A percentile compares a stretch with the other conserved stretches of the same genome.
These are phyloP conservation scores for Ethmia dodecea DNA, from an alignment of 2,888 invertebrate genomes.

Conservation along the genomic window DNA sequence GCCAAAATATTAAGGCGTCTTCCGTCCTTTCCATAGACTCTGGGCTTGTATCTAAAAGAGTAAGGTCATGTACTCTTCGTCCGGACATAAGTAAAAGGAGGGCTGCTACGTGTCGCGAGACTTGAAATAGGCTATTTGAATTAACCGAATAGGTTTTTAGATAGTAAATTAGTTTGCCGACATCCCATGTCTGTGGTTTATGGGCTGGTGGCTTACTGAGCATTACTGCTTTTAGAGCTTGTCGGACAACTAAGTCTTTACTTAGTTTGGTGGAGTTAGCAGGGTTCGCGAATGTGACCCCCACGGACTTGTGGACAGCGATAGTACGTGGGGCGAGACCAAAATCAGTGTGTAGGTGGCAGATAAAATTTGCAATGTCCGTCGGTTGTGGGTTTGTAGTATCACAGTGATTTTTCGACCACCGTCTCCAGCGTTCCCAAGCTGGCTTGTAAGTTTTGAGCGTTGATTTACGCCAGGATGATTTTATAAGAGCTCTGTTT, in stretches of 20 bases:
- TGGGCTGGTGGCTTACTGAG: not conserved
- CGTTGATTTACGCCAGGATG: slow-evolving; percentile 17
- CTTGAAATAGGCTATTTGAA: no score
- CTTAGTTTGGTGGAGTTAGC: not conserved
- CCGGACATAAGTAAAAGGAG: no score
- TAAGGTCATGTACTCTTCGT: no score
- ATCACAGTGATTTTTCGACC: slow-evolving; percentile 1
- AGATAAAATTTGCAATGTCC: slow-evolving; percentile 3
- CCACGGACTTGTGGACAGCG: not conserved
- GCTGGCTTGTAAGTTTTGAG: slow-evolving; percentile 15
- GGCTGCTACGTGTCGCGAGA: no score
- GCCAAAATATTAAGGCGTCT: slow-evolving; percentile 13
- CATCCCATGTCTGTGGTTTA: no score
- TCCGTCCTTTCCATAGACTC: no score
- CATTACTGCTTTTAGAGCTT: not conserved
- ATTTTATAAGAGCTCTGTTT: slow-evolving; percentile 3
- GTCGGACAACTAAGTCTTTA: slow-evolving; percentile 11
- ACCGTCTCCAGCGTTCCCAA: slow-evolving; percentile 11
- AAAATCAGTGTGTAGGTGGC: not conserved
- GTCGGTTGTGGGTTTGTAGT: not conserved
- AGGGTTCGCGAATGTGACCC: slow-evolving; percentile 7
- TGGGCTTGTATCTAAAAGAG: no score
- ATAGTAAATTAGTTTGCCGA: no score
- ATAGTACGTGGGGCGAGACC: slow-evolving; percentile 6
- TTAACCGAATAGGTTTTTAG: no score